Evolutionary conservation across 2,888 invertebrate species (phyloP).

Genomic region (Rotaria sp.): DNA sequence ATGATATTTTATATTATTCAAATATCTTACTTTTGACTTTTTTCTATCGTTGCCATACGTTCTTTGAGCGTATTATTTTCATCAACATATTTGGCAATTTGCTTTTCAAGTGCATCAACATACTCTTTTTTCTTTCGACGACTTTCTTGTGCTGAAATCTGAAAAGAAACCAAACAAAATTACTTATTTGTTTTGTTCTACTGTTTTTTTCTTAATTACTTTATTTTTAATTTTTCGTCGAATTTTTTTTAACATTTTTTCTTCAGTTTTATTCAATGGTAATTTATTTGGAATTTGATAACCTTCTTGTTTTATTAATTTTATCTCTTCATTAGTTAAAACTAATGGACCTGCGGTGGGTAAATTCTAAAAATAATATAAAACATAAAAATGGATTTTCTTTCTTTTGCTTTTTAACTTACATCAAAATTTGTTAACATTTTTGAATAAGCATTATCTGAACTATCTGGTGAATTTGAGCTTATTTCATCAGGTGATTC

Average conservation of each 20-base stretch:
- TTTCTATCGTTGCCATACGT: background rate
- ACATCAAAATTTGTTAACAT: background rate
- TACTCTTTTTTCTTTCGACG: constrained; percentile 97
- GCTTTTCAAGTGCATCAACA: constrained; percentile 89
- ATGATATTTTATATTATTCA: too few relatives aligned
- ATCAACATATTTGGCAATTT: constrained; percentile 51
- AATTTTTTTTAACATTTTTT: constrained; percentile 93
- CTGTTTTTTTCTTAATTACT: background rate
- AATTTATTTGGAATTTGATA: constrained; percentile 89
- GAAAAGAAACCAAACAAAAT: background rate
- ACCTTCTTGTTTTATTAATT: constrained; percentile 90
- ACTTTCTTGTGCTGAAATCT: constrained; percentile 96
- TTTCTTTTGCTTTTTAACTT: background rate
- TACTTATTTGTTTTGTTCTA: too few relatives aligned
- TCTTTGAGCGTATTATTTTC: constrained; percentile 29
- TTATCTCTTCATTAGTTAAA: constrained; percentile 91
- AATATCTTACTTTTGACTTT: constrained; percentile 19
- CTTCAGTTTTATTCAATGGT: constrained; percentile 91
- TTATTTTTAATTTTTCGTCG: constrained; percentile 98
- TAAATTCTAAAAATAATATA: constrained; percentile 43
- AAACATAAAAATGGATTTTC: too few relatives aligned
- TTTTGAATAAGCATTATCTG: background rate
- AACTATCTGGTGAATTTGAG: background rate
- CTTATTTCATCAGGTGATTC: background rate
- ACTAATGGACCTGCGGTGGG: constrained; percentile 65